A percentile compares a stretch with the other conserved stretches of the same genome.
Evolutionary conservation across 2,888 invertebrate species (phyloP).

Genomic region (Catonia carolina): DNA sequence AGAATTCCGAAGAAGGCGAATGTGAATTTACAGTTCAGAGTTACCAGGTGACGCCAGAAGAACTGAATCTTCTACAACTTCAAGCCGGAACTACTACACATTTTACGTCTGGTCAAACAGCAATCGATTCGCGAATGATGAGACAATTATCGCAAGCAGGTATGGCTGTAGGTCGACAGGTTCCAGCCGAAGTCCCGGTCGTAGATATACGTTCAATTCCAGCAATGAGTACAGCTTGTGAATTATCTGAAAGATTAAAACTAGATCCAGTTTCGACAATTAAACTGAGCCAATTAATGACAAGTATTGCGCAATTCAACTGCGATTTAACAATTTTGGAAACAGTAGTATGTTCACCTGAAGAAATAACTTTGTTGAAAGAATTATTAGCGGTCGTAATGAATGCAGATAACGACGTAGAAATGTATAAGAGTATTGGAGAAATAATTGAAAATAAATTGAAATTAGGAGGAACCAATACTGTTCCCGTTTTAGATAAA

Average conservation of each 20-base stretch:
- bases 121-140: conserved; percentile 58
- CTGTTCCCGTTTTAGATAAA: conserved; percentile 28
- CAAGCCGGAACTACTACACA: conserved; percentile 39
- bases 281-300: conserved; percentile 45
- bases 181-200: conserved; percentile 53
- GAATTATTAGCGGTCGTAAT: conserved; percentile 36
- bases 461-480: conserved; percentile 20
- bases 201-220: conserved; percentile 50
- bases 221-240: conserved; percentile 36
- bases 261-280: conserved; percentile 42
- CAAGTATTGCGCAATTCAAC: conserved; percentile 34
- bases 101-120: conserved; percentile 51
- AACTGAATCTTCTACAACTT: conserved; percentile 43
- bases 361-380: conserved; percentile 28
- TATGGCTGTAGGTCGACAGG: conserved; percentile 59
- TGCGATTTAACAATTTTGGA: conserved; percentile 14
- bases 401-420: conserved; percentile 46
- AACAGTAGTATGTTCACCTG: conserved; percentile 17
- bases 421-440: conserved; percentile 50
- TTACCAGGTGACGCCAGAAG: conserved; percentile 51
- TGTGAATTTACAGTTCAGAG: conserved; percentile 65
- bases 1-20: conserved; percentile 56
- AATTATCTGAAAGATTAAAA: conserved; percentile 39
- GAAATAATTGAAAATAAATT: conserved; percentile 43
- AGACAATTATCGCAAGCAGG: conserved; percentile 61